Conservation (phyloP, 30 jellyfish, hydroid and myxozoan species). For the Mastigias papua region DNA sequence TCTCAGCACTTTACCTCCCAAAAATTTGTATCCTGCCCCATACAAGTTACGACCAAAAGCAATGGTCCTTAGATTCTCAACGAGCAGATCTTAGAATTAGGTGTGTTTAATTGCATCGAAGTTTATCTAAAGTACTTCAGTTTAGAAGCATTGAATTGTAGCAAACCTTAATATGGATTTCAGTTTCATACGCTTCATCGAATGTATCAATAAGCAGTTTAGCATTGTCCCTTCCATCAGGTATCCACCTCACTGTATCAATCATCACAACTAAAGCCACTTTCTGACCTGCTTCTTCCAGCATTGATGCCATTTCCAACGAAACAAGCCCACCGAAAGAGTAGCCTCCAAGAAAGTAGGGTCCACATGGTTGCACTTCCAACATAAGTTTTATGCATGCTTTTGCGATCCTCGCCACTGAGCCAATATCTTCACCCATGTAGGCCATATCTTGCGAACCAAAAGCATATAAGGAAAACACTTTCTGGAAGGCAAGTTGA, state of each 20-base stretch:
- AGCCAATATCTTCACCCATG: constrained; percentile 67
- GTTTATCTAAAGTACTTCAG: too few relatives aligned
- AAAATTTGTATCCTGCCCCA: too few relatives aligned
- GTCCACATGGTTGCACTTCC: constrained; percentile 67
- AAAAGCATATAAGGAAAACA: constrained; percentile 57
- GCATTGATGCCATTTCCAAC: constrained; percentile 71
- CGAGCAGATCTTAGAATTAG: too few relatives aligned
- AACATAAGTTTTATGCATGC: constrained; percentile 47
- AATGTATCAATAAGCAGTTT: constrained; percentile 65
- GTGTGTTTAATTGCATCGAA: too few relatives aligned
- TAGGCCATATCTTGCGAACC: constrained; percentile 71
- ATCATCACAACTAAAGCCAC: constrained; percentile 75
- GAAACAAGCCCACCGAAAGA: constrained; percentile 78
- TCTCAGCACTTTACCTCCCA: too few relatives aligned
- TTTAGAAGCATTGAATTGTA: neutral
- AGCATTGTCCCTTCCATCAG: constrained; percentile 64
- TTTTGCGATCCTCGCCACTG: constrained; percentile 57
- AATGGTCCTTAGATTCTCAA: too few relatives aligned
- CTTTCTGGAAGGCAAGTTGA: constrained; percentile 48
- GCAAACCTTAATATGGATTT: constrained; percentile 61
- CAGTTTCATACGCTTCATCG: constrained; percentile 28
- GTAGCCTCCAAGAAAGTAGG: constrained; percentile 77
- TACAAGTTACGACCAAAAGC: too few relatives aligned
- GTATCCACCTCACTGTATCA: constrained; percentile 80
- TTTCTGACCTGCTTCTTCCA: constrained; percentile 46